Evolutionary conservation across 2,888 invertebrate genomes (phyloP).

Genomic region (Chrysina gloriosa): DNA sequence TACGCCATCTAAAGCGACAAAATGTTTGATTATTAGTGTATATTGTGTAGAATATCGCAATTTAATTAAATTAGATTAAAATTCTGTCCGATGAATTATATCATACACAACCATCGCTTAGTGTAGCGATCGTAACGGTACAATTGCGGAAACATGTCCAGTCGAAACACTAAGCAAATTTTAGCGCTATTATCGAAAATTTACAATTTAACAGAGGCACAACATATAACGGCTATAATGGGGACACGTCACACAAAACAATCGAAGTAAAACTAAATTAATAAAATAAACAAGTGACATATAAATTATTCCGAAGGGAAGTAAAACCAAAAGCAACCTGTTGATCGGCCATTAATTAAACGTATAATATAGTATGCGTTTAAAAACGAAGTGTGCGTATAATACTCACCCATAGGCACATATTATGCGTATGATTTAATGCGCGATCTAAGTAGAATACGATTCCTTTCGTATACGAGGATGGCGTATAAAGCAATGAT

Average conservation of each 20-base stretch:
- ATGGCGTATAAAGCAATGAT: neutral
- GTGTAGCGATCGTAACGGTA: neutral
- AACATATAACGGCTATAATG: conserved; percentile 28
- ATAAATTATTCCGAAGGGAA: conserved; percentile 45
- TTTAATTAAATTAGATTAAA: no score
- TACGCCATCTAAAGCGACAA: no score
- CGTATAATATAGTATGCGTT: conserved; percentile 45
- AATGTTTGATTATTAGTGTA: no score
- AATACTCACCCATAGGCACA: conserved; percentile 41
- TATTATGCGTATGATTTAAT: conserved; percentile 44
- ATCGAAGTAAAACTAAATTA: conserved; percentile 44
- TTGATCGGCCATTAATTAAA: conserved; percentile 47
- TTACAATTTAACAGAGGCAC: conserved; percentile 13
- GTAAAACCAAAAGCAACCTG: conserved; percentile 44
- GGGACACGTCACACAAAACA: conserved; percentile 38
- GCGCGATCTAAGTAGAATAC: conserved; percentile 34
- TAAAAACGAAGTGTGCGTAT: conserved; percentile 40
- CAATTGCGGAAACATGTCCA: neutral
- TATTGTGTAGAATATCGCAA: no score
- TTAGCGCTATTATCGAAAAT: conserved; percentile 25
- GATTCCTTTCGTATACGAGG: neutral
- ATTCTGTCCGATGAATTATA: no score
- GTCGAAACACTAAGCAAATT: conserved; percentile 7
- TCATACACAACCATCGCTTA: no score
- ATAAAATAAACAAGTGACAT: conserved; percentile 45